Base-by-base conservation (phyloP, 2,888 invertebrate genomes). In the Tenthredo amoena region DNA sequence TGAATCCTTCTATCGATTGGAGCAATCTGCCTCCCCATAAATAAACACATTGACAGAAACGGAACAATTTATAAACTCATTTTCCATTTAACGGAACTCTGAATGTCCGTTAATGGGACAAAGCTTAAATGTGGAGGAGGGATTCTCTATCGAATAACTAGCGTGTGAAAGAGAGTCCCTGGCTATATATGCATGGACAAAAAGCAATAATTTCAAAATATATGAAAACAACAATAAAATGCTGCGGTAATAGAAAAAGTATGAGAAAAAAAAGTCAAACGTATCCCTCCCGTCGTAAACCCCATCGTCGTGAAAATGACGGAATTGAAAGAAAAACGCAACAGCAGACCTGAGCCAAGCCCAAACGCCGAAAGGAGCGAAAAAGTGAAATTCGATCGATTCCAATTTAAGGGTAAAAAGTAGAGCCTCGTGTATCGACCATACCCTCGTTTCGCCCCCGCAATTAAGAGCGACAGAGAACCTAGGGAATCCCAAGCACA, bases 71-170 rank as follows among this genome's bases (percentile, higher is more conserved):
- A 68, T 31, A 68, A 15, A 68, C 68, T 12, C 68, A 43, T 43
- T 9, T 43, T 40, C 74, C 68, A 15, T 34, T 68, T 34, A 68
- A 68, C 68, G 31, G 15, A 12, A 21, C 43, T 43, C 7, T 26
- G 21, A 74, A 74, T 43, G 74, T 74, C 74, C 74, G 43, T 74
- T 74, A 43, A 40, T 21, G 21, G 74, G 31, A 74, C 9, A 31
- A 21, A 43, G 43, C 21, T 43, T 6, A 21, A 26, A 43, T 9
- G 40, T 40, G 21, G 43, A 21, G 5, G 12, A 43, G 0, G 2
- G 10, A n/a, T 10, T 43, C n/a, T 43, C 10, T 43, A 12, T 55
- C n/a, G 7, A n/a, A 55, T n/a, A 55, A 55, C 6, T 6, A 18
- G 55, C 6, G n/a, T n/a, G 50, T 50, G 50, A n/a, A 18, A n/a